Conservation (phyloP, 2,888 invertebrate species). For the Polyploca ridens region DNA sequence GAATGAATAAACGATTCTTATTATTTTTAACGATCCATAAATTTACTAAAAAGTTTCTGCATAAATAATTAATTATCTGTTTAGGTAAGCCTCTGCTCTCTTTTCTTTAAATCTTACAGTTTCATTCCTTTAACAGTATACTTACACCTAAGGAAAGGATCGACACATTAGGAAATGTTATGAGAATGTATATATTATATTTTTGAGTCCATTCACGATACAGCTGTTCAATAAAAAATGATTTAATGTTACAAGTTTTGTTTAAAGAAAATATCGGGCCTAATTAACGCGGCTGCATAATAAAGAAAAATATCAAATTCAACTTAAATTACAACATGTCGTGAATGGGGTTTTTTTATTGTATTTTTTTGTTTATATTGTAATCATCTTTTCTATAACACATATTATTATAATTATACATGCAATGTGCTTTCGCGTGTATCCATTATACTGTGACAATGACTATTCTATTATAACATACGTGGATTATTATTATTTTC, state of each 20-base stretch:
- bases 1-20: not conserved
- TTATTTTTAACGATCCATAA: not conserved
- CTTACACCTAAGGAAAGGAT: constrained; percentile 11
- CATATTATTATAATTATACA: not conserved
- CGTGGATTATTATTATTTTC: not conserved
- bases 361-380: not conserved
- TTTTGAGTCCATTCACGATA: constrained; percentile 9
- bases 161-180: not conserved
- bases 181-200: not conserved
- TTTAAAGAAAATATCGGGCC: not conserved
- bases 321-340: not conserved
- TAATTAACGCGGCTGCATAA: too few relatives aligned
- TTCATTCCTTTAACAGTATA: not conserved
- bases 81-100: not conserved
- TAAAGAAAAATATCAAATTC: too few relatives aligned
- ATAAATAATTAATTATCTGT: not conserved
- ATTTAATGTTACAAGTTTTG: not conserved
- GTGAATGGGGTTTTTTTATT: not conserved
- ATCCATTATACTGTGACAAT: not conserved
- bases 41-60: not conserved
- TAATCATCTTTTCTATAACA: not conserved
- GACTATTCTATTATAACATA: not conserved
- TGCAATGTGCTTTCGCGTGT: not conserved
- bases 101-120: not conserved
- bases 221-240: not conserved